Base-by-base conservation (phyloP, 2,797 vertebrate genomes). In the Silurus aristotelis region DNA sequence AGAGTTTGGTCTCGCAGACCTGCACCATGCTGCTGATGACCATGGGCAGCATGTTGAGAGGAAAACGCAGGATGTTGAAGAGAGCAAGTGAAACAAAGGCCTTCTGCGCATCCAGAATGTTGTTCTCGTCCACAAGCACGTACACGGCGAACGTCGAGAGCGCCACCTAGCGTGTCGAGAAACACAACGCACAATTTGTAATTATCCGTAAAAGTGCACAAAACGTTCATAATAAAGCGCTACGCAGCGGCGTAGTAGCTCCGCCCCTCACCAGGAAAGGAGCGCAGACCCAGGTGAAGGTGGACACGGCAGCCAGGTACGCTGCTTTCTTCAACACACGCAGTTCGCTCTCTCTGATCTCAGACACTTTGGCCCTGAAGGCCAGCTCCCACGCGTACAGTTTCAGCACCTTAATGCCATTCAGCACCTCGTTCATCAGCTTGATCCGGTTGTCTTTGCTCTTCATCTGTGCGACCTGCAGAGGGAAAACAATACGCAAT, bases 381-480 rank as follows among this genome's bases (percentile, higher is more conserved):
- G 98, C 97, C 92, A 98, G 92, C 91, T 99, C 98, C 98, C 98
- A 99, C 73, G 98, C 98, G 0, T 99, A 99, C 20, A 99, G 95
- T 93, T 99, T 99, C 73, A 99, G 92, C 80, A 99, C 98, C 90
- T 97, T 99, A 92, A 99, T 98, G 64, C 98, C 98, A 0, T 97
- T 99, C 87, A 99, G 95, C 88, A 99, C 96, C 93, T 99, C 98
- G 14, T 99, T 98, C 97, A 99, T 99, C 91, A 99, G 95, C 92
- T 99, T 99, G 71, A 99, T 99, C 90, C 98, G 94, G 88, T 89
- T 96, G 93, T 99, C 98, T 89, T 99, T 99, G 89, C 94, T 97
- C 93, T 98, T 98, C 98, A 99, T 99, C 92, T 99, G 98, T 15
- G 96, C 96, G 80, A 99, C 97, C 98, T 99, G 92, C 27, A 5